These are phyloP conservation scores for Drepanosiphum platanoidis DNA, from an alignment of 2,888 invertebrate genomes.

Conservation along the genomic window DNA sequence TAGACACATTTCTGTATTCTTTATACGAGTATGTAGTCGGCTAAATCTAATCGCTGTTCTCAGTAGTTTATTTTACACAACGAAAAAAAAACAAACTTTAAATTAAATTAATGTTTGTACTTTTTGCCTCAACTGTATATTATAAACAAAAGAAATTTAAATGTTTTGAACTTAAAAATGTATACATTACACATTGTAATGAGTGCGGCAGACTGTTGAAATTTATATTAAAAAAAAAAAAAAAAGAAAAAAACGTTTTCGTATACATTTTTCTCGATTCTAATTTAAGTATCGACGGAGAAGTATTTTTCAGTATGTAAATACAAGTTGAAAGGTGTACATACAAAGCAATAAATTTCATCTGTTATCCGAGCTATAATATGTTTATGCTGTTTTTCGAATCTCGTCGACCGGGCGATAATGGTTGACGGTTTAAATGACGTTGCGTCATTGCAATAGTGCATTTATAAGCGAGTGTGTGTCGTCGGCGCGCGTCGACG, in stretches of 20 bases:
- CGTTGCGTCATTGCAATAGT: conserved; percentile 27
- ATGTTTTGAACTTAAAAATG: not conserved
- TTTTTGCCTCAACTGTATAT: not conserved
- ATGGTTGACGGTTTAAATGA: conserved; percentile 9
- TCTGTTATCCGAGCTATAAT: not conserved
- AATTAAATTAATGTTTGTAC: not conserved
- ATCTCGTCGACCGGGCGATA: not conserved
- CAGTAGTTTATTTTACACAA: no score
- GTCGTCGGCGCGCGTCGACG: not conserved
- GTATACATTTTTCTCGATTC: not conserved
- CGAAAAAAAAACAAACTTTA: not conserved
- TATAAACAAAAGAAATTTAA: not conserved
- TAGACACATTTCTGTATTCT: not conserved
- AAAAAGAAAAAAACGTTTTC: not conserved
- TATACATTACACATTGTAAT: not conserved
- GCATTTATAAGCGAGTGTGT: conserved; percentile 9
- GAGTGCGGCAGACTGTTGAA: not conserved
- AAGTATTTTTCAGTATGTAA: not conserved
- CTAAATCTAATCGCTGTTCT: conserved; percentile 1
- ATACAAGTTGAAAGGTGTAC: not conserved
- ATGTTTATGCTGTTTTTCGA: not conserved
- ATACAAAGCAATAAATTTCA: conserved; percentile 13
- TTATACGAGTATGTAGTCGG: not conserved
- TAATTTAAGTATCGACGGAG: no score
- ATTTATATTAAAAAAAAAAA: conserved; percentile 26